Evolutionary conservation across 2,113 vertebrate genomes (phyloP).

Genomic region (Mobula birostris): DNA sequence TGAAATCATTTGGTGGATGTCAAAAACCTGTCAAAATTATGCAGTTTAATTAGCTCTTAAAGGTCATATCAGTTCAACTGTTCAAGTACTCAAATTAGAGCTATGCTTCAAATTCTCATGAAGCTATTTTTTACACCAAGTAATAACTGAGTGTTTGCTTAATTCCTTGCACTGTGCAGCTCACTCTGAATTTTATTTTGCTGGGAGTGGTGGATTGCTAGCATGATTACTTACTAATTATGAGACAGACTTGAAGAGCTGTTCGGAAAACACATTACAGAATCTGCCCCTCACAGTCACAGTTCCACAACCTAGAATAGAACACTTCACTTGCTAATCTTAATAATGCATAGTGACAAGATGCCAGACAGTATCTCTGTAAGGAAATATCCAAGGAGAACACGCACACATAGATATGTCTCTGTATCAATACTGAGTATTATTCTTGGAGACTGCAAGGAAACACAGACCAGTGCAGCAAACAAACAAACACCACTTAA

Average conservation of each 20-base stretch:
- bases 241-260: neutral
- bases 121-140: constrained; percentile 3
- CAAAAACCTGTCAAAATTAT: neutral
- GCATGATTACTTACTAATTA: neutral
- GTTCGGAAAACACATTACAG: constrained; percentile 20
- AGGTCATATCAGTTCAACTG: neutral
- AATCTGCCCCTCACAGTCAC: neutral
- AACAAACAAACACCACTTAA: neutral
- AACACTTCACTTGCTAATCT: constrained; percentile 5
- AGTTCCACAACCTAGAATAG: neutral
- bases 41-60: neutral
- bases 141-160: neutral
- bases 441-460: neutral
- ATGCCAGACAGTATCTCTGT: neutral
- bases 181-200: neutral
- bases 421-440: neutral
- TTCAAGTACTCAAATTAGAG: neutral
- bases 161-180: neutral
- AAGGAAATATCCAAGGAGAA: neutral
- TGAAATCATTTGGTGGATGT: neutral
- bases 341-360: constrained; percentile 5
- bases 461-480: neutral
- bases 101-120: neutral
- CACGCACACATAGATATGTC: neutral
- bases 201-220: too few relatives aligned